Conservation (phyloP, 2,888 invertebrate genomes). For the Caenorhabditis japonica region DNA sequence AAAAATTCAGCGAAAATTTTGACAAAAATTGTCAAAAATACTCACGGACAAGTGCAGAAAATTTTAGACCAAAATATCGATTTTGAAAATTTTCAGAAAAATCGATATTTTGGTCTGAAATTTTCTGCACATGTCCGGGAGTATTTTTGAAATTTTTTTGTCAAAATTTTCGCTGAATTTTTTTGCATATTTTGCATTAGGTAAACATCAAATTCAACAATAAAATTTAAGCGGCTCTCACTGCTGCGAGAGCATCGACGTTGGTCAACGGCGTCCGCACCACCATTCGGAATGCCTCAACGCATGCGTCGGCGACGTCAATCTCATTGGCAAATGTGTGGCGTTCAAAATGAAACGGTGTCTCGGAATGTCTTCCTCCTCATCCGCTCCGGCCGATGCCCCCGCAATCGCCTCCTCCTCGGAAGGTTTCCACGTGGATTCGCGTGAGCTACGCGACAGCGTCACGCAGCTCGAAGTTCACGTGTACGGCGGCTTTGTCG, state of each 20-base stretch:
- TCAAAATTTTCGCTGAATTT: too few relatives aligned
- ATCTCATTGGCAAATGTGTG: constrained; percentile 26
- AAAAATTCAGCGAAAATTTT: too few relatives aligned
- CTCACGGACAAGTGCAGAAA: too few relatives aligned
- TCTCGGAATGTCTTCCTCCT: constrained; percentile 23
- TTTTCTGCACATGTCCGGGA: too few relatives aligned
- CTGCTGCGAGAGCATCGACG: constrained; percentile 33
- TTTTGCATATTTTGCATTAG: too few relatives aligned
- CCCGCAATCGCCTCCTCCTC: not conserved
- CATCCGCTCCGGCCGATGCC: not conserved
- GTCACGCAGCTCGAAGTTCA: constrained; percentile 33
- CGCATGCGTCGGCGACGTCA: constrained; percentile 30
- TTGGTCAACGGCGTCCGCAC: constrained; percentile 22
- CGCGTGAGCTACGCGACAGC: constrained; percentile 16
- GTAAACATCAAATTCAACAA: too few relatives aligned
- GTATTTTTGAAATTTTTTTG: too few relatives aligned
- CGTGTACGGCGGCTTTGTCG: constrained; percentile 51
- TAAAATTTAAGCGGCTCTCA: constrained; percentile 36
- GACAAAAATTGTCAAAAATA: too few relatives aligned
- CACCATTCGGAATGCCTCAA: constrained; percentile 33
- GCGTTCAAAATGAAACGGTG: constrained; percentile 46
- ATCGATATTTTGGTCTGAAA: too few relatives aligned
- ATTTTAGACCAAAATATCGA: too few relatives aligned
- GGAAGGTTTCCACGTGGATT: constrained; percentile 40
- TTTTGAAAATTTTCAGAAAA: too few relatives aligned